phyloP scores from a whole-genome alignment of 1,140 invertebrate genomes.

The Idris sp. region DNA sequence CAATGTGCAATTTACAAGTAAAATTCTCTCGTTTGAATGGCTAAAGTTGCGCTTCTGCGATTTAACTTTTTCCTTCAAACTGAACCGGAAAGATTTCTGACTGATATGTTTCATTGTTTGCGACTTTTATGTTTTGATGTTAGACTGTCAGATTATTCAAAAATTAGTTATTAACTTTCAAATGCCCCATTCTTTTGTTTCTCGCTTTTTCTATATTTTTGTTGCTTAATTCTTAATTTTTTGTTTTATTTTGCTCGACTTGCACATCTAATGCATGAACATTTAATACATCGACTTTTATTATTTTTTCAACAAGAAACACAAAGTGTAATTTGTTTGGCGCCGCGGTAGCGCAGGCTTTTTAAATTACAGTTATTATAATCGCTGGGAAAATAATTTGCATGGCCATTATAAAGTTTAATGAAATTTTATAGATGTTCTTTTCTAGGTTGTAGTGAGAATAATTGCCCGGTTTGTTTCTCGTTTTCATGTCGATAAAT shows the following conservation, averaged over 20 bases:
- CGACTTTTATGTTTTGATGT: slow-evolving; percentile 44
- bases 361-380: slow-evolving; percentile 37
- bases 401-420: slow-evolving; percentile 29
- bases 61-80: slow-evolving; percentile 37
- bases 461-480: slow-evolving; percentile 15
- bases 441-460: slow-evolving; percentile 11
- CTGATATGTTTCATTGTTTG: slow-evolving; percentile 45
- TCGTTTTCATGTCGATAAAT: slow-evolving; percentile 9
- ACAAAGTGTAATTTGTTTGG: slow-evolving; percentile 27
- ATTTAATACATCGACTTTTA: slow-evolving; percentile 34
- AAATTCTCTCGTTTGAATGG: slow-evolving; percentile 35
- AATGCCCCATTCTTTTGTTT: slow-evolving; percentile 36
- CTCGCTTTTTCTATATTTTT: no score
- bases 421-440: slow-evolving; percentile 34
- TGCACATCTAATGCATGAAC: slow-evolving; percentile 31
- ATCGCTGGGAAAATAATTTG: slow-evolving; percentile 38
- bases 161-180: slow-evolving; percentile 46
- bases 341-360: slow-evolving; percentile 7
- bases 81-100: slow-evolving; percentile 53
- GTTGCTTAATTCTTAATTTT: no score
- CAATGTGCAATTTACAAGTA: slow-evolving; percentile 13
- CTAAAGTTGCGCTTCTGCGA: slow-evolving; percentile 35
- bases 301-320: slow-evolving; percentile 6
- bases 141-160: slow-evolving; percentile 18
- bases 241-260: slow-evolving; percentile 32